phyloP scores from a whole-genome alignment of 2,797 vertebrate species.

The Bryconaethiops microstoma region DNA sequence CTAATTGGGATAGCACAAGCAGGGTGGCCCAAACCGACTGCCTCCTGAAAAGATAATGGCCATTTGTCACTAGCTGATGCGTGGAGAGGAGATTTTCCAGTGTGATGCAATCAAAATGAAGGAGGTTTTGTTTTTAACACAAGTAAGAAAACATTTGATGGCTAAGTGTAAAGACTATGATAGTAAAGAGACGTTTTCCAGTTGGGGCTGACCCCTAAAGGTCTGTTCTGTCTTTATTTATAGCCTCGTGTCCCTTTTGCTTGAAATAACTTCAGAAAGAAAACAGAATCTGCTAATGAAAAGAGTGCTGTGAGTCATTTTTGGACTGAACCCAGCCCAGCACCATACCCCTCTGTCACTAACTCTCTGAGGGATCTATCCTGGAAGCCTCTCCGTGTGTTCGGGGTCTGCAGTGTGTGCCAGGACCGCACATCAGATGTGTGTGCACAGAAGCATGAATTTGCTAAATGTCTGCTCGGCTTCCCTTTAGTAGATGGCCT shows the following conservation, averaged over 20 bases:
- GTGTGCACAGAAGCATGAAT: constrained; percentile 53
- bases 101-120: not conserved
- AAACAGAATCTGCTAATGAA: constrained; percentile 33
- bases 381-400: constrained; percentile 51
- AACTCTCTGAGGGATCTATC: constrained; percentile 44
- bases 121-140: not conserved
- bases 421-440: constrained; percentile 53
- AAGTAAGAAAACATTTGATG: no score
- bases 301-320: constrained; percentile 39
- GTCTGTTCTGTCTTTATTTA: constrained; percentile 8
- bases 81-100: not conserved
- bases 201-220: constrained; percentile 28
- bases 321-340: constrained; percentile 37
- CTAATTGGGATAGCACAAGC: constrained; percentile 36
- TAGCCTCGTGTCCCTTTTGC: constrained; percentile 18
- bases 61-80: not conserved
- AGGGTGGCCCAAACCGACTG: constrained; percentile 16
- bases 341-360: not conserved
- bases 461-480: constrained; percentile 55
- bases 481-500: constrained; percentile 28
- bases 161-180: no score
- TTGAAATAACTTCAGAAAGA: constrained; percentile 44
- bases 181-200: constrained; percentile 15
- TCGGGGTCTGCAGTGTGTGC: constrained; percentile 41
- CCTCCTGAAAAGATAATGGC: constrained; percentile 19